phyloP scores from a whole-genome alignment of 2,113 vertebrate genomes.

The Pituophis catenifer region DNA sequence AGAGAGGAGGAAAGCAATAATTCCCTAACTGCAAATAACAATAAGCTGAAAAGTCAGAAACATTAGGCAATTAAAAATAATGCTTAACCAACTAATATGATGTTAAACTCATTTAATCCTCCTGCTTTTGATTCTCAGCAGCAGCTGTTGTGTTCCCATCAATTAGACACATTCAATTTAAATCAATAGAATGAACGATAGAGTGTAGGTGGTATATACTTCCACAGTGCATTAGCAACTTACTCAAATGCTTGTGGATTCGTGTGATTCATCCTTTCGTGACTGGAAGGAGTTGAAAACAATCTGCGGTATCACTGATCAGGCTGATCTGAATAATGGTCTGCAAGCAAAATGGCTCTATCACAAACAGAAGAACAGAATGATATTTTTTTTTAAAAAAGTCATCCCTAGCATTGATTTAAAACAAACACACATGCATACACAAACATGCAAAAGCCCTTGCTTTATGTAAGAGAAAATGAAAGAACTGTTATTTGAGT shows the following conservation, averaged over 20 bases:
- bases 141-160: conserved; percentile 17
- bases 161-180: conserved; percentile 24
- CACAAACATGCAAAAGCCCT: not conserved
- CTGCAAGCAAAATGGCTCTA: conserved; percentile 26
- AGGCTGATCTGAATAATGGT: conserved; percentile 38
- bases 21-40: not conserved
- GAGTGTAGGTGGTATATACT: conserved; percentile 28
- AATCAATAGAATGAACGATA: conserved; percentile 21
- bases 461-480: not conserved
- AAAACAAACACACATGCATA: not conserved
- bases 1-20: not conserved
- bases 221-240: conserved; percentile 30
- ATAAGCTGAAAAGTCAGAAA: conserved; percentile 23
- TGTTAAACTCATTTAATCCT: conserved; percentile 38
- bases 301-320: conserved; percentile 32
- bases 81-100: conserved; percentile 44
- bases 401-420: not conserved
- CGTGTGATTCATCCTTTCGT: conserved; percentile 37
- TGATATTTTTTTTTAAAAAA: not conserved
- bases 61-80: conserved; percentile 39
- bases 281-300: conserved; percentile 20
- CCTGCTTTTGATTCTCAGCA: conserved; percentile 13
- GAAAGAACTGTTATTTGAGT: conserved; percentile 1
- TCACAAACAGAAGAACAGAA: conserved; percentile 4
- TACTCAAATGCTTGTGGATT: conserved; percentile 21